Evolutionary conservation across 2,113 vertebrate species (phyloP), one percentile per base, ranked within the genome.

Genomic region (Onychorhynchus coronatus): DNA sequence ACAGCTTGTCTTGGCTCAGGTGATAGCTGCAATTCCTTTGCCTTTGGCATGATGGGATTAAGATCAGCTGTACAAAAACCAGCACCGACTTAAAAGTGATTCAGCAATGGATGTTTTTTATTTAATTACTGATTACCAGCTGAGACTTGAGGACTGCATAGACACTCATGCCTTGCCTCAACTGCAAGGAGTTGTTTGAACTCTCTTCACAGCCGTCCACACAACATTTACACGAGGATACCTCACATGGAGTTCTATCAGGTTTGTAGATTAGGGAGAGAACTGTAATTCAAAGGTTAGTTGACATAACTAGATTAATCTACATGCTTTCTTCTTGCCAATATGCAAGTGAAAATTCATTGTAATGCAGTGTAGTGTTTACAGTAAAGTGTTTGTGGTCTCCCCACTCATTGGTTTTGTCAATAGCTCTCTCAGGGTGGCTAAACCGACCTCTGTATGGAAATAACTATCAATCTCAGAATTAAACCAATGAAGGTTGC

Each of bases 21-120:
- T 39, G 92, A 93, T 37, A 92, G 79, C 35, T 91, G 88, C 73
- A 94, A 94, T 95, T 96, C 72, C 83, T 94, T 94, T 72, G 93
- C 93, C 95, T 96, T 94, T 91, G 95, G 95, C 92, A 7, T 41
- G 44, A 90, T 17, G 23, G 31, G 67, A 83, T 39, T 50, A 89
- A 74, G 33, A 91, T 42, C 55, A 73, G 14, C 82, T 35, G 25
- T 10, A 62, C 47, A 72, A 75, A 95, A 93, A 84, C 6, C 1
- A 3, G 76, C 88, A 65, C n/a, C 1, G 2, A 37, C 86, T 89
- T 88, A 78, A 19, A 56, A 61, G 72, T 86, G 72, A 88, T 92
- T 96, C 91, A 92, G 61, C 79, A 68, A 52, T 81, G 92, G 53
- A 78, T 94, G 78, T 28, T 52, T 53, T 65, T 76, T 88, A 74